Percentiles rank a stretch among this genome's conserved stretches.
Conservation (phyloP, 2,888 invertebrate genomes). For the Pocota personata region DNA sequence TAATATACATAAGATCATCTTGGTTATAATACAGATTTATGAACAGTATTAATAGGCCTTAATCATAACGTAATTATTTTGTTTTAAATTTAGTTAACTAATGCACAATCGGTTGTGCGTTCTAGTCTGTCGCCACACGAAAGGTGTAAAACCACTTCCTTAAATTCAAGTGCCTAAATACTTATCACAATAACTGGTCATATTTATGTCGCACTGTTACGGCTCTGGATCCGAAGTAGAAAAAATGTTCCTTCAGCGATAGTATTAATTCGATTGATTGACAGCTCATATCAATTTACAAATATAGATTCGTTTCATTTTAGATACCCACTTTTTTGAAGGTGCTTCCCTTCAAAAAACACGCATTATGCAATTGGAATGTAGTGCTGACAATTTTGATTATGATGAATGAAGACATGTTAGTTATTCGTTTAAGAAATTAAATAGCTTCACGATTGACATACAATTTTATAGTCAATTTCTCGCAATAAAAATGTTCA, state of each 20-base stretch:
- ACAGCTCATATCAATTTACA: conserved; percentile 1
- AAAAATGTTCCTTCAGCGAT: neutral
- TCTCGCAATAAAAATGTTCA: conserved; percentile 1
- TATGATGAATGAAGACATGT: neutral
- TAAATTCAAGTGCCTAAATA: neutral
- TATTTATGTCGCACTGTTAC: neutral
- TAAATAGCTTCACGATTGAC: neutral
- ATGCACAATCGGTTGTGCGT: too few relatives aligned
- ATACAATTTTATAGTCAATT: neutral
- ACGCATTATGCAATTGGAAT: too few relatives aligned
- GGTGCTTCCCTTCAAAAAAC: neutral
- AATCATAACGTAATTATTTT: too few relatives aligned
- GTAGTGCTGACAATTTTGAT: neutral
- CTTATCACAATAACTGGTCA: neutral
- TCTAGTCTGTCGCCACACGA: too few relatives aligned
- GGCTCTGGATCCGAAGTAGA: neutral
- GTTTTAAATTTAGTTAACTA: too few relatives aligned
- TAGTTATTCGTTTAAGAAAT: neutral
- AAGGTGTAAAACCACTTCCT: neutral
- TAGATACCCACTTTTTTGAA: neutral
- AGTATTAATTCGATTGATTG: neutral
- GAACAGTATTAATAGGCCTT: too few relatives aligned
- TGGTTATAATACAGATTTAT: too few relatives aligned
- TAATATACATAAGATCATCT: too few relatives aligned
- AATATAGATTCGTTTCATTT: neutral